These are phyloP conservation scores for Nannoperca obscura DNA, from an alignment of 2,797 vertebrate species.

Conservation along the genomic window DNA sequence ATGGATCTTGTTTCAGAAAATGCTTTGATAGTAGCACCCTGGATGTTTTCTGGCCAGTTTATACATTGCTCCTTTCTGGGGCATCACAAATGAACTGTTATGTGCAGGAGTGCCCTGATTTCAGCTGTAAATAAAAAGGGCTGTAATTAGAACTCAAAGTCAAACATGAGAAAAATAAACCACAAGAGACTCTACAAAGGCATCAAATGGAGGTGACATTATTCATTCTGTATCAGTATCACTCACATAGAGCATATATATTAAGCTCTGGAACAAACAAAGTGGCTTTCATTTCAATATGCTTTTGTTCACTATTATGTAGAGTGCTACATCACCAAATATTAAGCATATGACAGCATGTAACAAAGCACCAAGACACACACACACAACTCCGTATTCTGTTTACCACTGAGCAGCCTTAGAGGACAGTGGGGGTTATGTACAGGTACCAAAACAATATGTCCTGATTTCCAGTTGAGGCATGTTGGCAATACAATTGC, in stretches of 20 bases:
- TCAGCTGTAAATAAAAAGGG: conserved; percentile 58
- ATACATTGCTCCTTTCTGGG: conserved; percentile 55
- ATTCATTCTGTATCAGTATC: conserved; percentile 9
- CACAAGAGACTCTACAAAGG: not conserved
- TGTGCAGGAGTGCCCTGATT: conserved; percentile 58
- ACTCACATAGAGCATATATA: not conserved
- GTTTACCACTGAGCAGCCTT: not conserved
- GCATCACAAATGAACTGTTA: conserved; percentile 62
- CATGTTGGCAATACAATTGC: too few species aligned
- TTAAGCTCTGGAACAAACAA: conserved; percentile 10
- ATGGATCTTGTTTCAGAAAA: conserved; percentile 64
- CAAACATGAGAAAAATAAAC: conserved; percentile 25
- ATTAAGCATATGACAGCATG: conserved; percentile 31
- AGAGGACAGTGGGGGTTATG: not conserved
- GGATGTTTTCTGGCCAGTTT: conserved; percentile 43
- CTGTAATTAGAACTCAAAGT: conserved; percentile 49
- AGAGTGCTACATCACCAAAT: conserved; percentile 21
- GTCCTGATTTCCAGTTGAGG: not conserved
- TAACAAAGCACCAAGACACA: conserved; percentile 26
- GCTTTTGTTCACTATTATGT: conserved; percentile 39
- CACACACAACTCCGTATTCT: not conserved
- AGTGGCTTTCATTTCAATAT: conserved; percentile 11
- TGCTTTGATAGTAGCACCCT: conserved; percentile 52
- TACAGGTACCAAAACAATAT: not conserved
- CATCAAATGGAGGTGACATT: conserved; percentile 11